Evolutionary conservation across 2,888 invertebrate genomes (phyloP).

Genomic region (Morpho achilles): DNA sequence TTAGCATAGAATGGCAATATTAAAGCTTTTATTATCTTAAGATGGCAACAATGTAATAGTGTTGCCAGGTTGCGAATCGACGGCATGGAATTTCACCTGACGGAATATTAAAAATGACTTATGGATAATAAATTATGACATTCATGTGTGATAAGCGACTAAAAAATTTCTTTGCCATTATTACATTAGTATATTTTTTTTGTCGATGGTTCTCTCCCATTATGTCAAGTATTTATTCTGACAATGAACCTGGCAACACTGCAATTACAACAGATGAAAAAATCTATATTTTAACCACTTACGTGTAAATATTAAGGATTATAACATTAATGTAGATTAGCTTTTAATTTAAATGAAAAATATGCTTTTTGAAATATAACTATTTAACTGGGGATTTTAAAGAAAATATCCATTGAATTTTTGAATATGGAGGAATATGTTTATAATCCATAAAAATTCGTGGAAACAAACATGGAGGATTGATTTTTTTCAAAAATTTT

Average conservation of each 20-base stretch:
- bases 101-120: neutral
- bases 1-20: constrained; percentile 42
- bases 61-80: constrained; percentile 21
- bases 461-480: constrained; percentile 41
- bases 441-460: constrained; percentile 54
- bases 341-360: constrained; percentile 49
- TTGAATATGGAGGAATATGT: constrained; percentile 61
- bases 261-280: constrained; percentile 13
- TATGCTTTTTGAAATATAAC: constrained; percentile 40
- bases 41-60: constrained; percentile 21
- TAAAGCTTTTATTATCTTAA: constrained; percentile 36
- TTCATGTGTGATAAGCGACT: too few relatives aligned
- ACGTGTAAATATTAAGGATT: constrained; percentile 64
- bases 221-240: constrained; percentile 23
- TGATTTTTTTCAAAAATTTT: constrained; percentile 43
- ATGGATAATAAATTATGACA: constrained; percentile 1
- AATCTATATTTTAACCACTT: constrained; percentile 33
- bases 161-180: neutral
- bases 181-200: neutral
- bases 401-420: constrained; percentile 54
- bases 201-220: constrained; percentile 11
- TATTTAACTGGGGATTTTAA: constrained; percentile 31
- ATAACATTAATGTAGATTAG: constrained; percentile 49
- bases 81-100: constrained; percentile 5
- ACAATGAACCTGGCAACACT: constrained; percentile 28